phyloP scores from a whole-genome alignment of 1,140 invertebrate genomes.

The Steinernema khuongi region DNA sequence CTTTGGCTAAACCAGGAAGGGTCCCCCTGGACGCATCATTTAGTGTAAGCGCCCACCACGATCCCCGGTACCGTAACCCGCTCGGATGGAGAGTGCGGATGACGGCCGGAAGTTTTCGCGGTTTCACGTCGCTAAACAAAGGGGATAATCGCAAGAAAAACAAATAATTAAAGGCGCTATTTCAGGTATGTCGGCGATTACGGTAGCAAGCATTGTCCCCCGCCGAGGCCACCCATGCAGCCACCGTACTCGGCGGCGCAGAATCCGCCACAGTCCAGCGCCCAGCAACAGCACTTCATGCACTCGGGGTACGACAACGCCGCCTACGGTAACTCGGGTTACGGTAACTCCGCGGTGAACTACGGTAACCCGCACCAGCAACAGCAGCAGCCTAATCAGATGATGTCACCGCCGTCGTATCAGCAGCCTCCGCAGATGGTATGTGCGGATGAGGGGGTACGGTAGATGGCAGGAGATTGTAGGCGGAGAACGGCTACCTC shows the following conservation, averaged over 20 bases:
- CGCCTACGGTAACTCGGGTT: not conserved
- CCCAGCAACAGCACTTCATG: not conserved
- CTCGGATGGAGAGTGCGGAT: too few relatives aligned
- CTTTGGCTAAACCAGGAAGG: too few relatives aligned
- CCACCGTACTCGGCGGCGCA: not conserved
- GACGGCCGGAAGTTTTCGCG: too few relatives aligned
- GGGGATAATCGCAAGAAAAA: not conserved
- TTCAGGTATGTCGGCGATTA: not conserved
- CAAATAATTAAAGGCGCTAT: not conserved
- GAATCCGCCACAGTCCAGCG: not conserved
- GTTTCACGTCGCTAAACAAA: not conserved
- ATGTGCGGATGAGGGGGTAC: not conserved
- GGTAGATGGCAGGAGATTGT: not conserved
- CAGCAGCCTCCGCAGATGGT: slow-evolving; percentile 3
- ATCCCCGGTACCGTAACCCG: too few relatives aligned
- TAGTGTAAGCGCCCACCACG: too few relatives aligned
- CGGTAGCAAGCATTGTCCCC: not conserved
- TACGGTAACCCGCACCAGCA: slow-evolving; percentile 5
- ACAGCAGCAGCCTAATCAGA: not conserved
- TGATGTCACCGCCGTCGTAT: not conserved
- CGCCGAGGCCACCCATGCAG: not conserved
- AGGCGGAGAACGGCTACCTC: not conserved
- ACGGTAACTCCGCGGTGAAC: too few relatives aligned
- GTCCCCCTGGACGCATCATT: too few relatives aligned
- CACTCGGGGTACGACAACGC: not conserved